Base-by-base conservation (phyloP, 2,113 vertebrate species). In the Edolisoma coerulescens region DNA sequence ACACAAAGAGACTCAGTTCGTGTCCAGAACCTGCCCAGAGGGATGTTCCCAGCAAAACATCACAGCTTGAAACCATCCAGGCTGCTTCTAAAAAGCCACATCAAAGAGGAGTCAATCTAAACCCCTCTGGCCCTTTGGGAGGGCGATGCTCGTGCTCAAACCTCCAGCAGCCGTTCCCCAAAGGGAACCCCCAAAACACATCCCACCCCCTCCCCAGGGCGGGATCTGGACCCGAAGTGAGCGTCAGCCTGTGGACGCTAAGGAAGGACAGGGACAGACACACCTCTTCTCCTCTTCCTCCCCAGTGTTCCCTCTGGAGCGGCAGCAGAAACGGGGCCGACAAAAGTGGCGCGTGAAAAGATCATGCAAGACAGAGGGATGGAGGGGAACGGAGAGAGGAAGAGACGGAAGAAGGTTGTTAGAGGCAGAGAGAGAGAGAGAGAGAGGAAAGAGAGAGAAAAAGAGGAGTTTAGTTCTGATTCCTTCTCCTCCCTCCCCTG, bases 211-310 rank as follows among this genome's bases (percentile, higher is more conserved):
- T 77, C 60, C 85, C 77, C 81, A 49, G 52, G 93, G 88, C 86
- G 84, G 74, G 53, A 49, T 91, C 24, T 92, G 94, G 95, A 50
- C 37, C 61, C 47, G 65, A 84, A 91, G 71, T 1, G 89, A 94
- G 81, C 27, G 0, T 4, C 13, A 3, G 83, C 8, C 84, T 64
- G 75, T 13, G 59, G 84, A 32, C 56, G n/a, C 81, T 81, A 63
- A 82, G 21, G 56, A 92, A 94, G 97, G 73, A 96, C 57, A 73
- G 73, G 95, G 97, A 97, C 97, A 97, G 98, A 99, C 99, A 97
- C 98, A 99, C 99, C 99, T 99, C 98, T 98, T 97, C 87, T 98
- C 98, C 98, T 99, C 98, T 98, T 99, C 98, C 98, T 99, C 98
- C 98, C 98, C 99, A 98, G 98, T 89, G 97, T 98, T 98, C 98